Evolutionary conservation across 2,888 invertebrate genomes (phyloP).

Genomic region (Dynastes tityus): DNA sequence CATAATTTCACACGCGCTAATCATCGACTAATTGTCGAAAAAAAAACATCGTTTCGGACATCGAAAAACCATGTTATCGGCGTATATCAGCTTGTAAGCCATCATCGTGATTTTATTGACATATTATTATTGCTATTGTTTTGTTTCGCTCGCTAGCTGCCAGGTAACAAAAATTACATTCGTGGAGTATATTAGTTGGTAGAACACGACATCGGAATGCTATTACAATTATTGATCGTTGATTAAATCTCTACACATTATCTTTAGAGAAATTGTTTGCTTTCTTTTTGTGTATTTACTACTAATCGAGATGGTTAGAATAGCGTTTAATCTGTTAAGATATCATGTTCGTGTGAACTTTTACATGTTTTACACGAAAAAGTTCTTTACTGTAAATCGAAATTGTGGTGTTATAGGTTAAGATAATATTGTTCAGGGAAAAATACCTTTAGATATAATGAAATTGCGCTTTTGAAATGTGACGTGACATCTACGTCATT

Average conservation of each 20-base stretch:
- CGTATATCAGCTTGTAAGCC: slow-evolving; percentile 5
- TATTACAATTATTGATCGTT: slow-evolving; percentile 15
- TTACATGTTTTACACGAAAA: too few species aligned
- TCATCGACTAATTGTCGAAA: too few species aligned
- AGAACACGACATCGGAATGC: slow-evolving; percentile 22
- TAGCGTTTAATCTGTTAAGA: not conserved
- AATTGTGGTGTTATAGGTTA: too few species aligned
- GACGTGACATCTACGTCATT: not conserved
- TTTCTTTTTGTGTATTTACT: not conserved
- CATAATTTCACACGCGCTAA: too few species aligned
- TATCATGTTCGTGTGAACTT: not conserved
- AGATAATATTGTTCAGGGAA: too few species aligned
- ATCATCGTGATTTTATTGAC: slow-evolving; percentile 13
- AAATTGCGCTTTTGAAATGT: not conserved
- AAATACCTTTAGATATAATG: too few species aligned
- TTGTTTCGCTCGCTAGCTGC: not conserved
- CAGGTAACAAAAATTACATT: slow-evolving; percentile 8
- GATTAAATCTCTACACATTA: not conserved
- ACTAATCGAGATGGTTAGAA: not conserved
- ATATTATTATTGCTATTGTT: not conserved
- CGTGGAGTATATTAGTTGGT: slow-evolving; percentile 14
- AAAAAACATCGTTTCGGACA: too few species aligned
- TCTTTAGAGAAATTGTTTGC: slow-evolving; percentile 1
- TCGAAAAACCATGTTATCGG: too few species aligned
- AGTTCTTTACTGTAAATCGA: too few species aligned